Evolutionary conservation across 2,113 vertebrate genomes (phyloP), one percentile per base, ranked within the genome.

Genomic region (Lynx canadensis): DNA sequence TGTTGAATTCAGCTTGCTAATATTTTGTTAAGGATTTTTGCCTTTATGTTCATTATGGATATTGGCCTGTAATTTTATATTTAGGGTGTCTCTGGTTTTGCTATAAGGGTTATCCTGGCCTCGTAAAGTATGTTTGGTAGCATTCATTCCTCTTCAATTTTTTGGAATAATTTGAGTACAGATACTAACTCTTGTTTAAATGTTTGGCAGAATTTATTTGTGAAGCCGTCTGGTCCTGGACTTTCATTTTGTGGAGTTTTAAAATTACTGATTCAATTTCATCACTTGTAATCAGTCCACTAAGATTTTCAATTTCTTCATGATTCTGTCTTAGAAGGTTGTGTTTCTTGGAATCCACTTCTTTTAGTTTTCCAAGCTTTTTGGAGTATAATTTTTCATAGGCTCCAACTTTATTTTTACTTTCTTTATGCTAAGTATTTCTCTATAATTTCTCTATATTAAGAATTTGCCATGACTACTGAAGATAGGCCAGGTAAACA

Each of bases 401-500:
- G 29, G 9, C 29, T 79, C 31, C 48, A 79, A 79, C 48, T 52
- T 89, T 13, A 68, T 33, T 41, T 31, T 84, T 78, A 74, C 48
- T 68, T 93, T 68, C 57, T 76, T 52, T 68, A 63, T 8, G 45
- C 45, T 83, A 93, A 81, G 13, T 94, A 73, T 69, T 93, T 96
- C 45, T 94, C 69, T 88, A 13, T 90, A 78, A 27, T 74, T 92
- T 86, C 66, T 76, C 23, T 78, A 19, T 80, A 73, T 74, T 73
- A 95, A 68, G 36, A 95, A 82, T 86, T 60, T 55, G 6, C 1
- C 60, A 82, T 55, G 23, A n/a, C 16, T 55, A 68, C 1, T 76
- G 31, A 68, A 94, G 18, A 94, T 0, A 93, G 55, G 38, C 27
- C 10, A 71, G 68, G 25, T 25, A 96, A 89, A 78, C 29, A 73